Evolutionary conservation across 2,113 vertebrate species (phyloP).

Genomic region (Ceyx cyanopectus): DNA sequence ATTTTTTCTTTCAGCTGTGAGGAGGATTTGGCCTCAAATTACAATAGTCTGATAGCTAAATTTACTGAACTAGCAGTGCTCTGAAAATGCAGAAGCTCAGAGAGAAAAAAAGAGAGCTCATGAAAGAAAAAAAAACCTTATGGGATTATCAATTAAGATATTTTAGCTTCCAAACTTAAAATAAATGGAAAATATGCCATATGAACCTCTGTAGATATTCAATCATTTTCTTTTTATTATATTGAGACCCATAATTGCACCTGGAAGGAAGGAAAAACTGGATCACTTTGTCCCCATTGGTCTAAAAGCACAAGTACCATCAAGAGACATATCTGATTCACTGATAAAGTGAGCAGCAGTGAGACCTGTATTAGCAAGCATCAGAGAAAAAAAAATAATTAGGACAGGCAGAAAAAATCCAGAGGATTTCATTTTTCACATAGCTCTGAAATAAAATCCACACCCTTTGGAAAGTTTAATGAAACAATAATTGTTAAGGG

Average conservation of each 20-base stretch:
- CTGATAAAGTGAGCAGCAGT: background rate
- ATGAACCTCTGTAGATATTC: conserved; percentile 49
- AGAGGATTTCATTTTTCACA: conserved; percentile 35
- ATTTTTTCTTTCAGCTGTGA: background rate
- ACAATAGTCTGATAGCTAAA: conserved; percentile 54
- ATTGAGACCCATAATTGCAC: conserved; percentile 67
- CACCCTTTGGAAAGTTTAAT: background rate
- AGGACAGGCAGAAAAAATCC: conserved; percentile 21
- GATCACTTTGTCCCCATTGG: conserved; percentile 71
- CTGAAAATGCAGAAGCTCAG: conserved; percentile 46
- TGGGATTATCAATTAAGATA: conserved; percentile 60
- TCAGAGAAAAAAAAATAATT: conserved; percentile 43
- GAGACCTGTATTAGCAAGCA: conserved; percentile 40
- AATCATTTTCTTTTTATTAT: conserved; percentile 72
- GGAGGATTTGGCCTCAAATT: conserved; percentile 30
- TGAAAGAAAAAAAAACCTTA: conserved; percentile 57
- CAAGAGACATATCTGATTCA: conserved; percentile 56
- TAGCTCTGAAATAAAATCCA: background rate
- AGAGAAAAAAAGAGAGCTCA: conserved; percentile 57
- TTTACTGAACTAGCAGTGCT: conserved; percentile 53
- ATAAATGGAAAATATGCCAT: conserved; percentile 66
- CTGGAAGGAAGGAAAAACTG: conserved; percentile 74
- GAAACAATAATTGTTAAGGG: rapidly evolving
- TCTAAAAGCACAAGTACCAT: conserved; percentile 69
- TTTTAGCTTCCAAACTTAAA: conserved; percentile 62